Percentiles rank a stretch among this genome's conserved stretches.
Evolutionary conservation across 2,113 vertebrate species (phyloP).

Genomic region (Onychostoma macrolepis): DNA sequence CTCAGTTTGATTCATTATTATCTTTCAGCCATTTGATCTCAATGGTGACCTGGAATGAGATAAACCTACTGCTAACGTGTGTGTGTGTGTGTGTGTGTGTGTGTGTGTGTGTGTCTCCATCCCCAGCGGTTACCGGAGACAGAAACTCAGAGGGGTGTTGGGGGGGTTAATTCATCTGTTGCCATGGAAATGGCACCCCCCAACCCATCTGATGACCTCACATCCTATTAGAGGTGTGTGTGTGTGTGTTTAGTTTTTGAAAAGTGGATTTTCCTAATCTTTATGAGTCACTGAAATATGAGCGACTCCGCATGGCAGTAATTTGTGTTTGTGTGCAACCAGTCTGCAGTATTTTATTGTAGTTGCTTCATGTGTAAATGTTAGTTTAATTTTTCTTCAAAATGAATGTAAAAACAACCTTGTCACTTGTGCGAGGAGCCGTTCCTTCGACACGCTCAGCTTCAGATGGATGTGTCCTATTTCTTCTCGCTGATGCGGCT

Average conservation of each 20-base stretch:
- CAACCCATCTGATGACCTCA: slow-evolving; percentile 27
- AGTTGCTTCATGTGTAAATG: not conserved
- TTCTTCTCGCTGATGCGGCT: not conserved
- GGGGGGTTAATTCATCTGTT: not conserved
- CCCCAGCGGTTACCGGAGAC: slow-evolving; percentile 22
- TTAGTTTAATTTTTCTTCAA: not conserved
- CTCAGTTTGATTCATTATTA: slow-evolving; percentile 5
- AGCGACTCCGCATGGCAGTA: not conserved
- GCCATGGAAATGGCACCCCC: slow-evolving; percentile 31
- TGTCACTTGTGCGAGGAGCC: not conserved
- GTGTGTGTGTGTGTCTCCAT: not conserved
- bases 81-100: not conserved
- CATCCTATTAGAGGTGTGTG: not conserved
- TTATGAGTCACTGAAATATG: slow-evolving; percentile 10
- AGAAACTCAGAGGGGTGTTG: slow-evolving; percentile 11
- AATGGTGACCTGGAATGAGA: not conserved
- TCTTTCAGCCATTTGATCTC: not conserved
- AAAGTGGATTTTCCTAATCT: slow-evolving; percentile 3
- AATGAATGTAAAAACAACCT: slow-evolving; percentile 7
- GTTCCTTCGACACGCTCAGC: not conserved
- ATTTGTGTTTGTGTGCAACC: not conserved
- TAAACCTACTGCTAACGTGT: not conserved
- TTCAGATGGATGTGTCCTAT: slow-evolving; percentile 18
- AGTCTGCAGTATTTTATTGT: not conserved
- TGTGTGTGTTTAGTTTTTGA: not conserved